These are phyloP conservation scores for Phataginus tetradactyla DNA, from an alignment of 2,797 vertebrate genomes.

Conservation along the genomic window DNA sequence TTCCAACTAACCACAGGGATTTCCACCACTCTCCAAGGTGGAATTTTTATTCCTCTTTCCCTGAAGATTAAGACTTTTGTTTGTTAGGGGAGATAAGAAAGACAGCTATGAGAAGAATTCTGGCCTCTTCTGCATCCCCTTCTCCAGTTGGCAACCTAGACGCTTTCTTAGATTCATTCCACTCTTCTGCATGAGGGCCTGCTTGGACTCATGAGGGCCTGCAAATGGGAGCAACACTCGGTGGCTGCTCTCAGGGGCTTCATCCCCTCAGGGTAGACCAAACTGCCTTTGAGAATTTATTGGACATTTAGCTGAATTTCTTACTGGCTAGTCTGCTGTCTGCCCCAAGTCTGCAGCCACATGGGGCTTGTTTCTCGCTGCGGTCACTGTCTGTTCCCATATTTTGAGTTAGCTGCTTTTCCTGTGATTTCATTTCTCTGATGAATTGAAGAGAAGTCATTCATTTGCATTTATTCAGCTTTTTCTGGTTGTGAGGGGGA, in stretches of 20 bases:
- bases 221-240: background rate
- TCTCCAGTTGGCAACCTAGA: background rate
- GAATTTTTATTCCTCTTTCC: background rate
- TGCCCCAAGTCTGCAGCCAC: too few species aligned
- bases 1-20: too few species aligned
- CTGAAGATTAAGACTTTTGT: background rate
- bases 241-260: too few species aligned
- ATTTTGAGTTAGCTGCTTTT: background rate
- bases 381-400: fast-evolving
- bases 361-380: background rate
- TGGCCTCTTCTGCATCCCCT: background rate
- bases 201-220: background rate
- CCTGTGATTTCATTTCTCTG: background rate
- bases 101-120: background rate
- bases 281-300: background rate
- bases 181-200: background rate
- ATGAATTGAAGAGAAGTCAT: background rate
- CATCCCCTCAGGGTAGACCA: fast-evolving
- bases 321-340: background rate
- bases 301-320: background rate
- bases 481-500: background rate
- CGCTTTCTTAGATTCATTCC: background rate
- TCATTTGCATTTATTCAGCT: background rate
- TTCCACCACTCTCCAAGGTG: background rate
- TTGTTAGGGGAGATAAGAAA: background rate